phyloP scores from a whole-genome alignment of 2,888 invertebrate genomes.

The Aspidiotus rigidus region DNA sequence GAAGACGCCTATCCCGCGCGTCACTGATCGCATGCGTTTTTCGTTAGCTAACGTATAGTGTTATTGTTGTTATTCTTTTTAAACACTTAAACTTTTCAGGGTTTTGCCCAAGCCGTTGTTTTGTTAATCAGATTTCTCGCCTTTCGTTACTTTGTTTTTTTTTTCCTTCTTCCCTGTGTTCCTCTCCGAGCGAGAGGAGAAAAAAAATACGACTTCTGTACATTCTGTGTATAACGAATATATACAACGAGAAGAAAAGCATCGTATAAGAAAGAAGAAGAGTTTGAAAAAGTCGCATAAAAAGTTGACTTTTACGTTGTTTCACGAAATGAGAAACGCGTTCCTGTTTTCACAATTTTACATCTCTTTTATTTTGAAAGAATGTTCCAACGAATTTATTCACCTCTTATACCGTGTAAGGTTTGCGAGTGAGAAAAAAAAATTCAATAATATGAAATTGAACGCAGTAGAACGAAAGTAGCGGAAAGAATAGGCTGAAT shows the following conservation, averaged over 20 bases:
- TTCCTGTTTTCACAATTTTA: slow-evolving; percentile 1
- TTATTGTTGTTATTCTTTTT: slow-evolving; percentile 23
- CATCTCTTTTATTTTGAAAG: neutral
- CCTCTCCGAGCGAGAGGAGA: neutral
- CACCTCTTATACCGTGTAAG: no score
- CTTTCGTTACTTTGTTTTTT: neutral
- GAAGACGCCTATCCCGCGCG: slow-evolving; percentile 9
- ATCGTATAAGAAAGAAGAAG: slow-evolving; percentile 10
- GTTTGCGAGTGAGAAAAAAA: neutral
- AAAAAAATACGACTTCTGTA: no score
- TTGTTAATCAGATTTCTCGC: slow-evolving; percentile 32
- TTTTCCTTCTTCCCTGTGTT: neutral
- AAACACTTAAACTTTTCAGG: slow-evolving; percentile 31
- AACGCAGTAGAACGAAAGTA: neutral
- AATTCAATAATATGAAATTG: neutral
- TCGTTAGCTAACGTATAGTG: slow-evolving; percentile 9
- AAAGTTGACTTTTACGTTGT: slow-evolving; percentile 21
- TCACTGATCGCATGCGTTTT: neutral
- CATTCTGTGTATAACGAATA: neutral
- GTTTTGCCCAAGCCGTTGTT: slow-evolving; percentile 26
- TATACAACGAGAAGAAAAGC: neutral
- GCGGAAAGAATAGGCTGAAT: neutral
- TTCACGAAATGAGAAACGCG: slow-evolving; percentile 28
- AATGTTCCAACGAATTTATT: neutral
- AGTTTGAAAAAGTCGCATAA: slow-evolving; percentile 25